A percentile compares a stretch with the other conserved stretches of the same genome.
Evolutionary conservation across 1,140 invertebrate species (phyloP).

Genomic region (Schlechtendalia chinensis): DNA sequence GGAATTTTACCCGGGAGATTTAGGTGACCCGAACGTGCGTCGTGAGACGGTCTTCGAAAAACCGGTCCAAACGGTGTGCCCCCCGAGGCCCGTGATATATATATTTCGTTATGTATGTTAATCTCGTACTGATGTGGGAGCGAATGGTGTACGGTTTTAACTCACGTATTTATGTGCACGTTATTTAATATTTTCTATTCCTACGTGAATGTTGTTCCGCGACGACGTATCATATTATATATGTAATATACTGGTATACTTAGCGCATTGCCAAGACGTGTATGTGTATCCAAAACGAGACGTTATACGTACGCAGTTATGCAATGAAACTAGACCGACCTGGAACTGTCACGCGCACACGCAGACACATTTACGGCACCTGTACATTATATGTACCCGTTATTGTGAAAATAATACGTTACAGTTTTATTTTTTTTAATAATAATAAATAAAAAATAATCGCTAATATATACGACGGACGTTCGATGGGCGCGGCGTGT

Average conservation of each 20-base stretch:
- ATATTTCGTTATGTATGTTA: slow-evolving; percentile 43
- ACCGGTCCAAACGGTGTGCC: slow-evolving; percentile 21
- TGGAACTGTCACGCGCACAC: slow-evolving; percentile 13
- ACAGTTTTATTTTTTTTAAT: too few species aligned
- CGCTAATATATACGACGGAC: too few species aligned
- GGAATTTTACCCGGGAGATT: slow-evolving; percentile 14
- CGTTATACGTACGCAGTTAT: not conserved
- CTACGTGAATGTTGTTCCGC: not conserved
- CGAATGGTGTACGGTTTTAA: not conserved
- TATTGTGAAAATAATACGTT: too few species aligned
- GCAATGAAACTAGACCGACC: slow-evolving; percentile 10
- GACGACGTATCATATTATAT: too few species aligned
- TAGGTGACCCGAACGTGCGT: slow-evolving; percentile 38
- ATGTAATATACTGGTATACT: too few species aligned
- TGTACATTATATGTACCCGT: too few species aligned
- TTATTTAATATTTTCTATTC: slow-evolving; percentile 9
- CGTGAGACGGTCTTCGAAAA: slow-evolving; percentile 23
- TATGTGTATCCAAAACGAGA: not conserved
- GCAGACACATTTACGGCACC: too few species aligned
- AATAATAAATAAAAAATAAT: too few species aligned
- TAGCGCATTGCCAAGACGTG: not conserved
- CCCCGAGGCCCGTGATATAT: slow-evolving; percentile 37
- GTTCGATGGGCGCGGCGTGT: too few species aligned
- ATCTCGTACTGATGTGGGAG: slow-evolving; percentile 14
- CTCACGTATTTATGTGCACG: not conserved